A percentile compares a stretch with the other conserved stretches of the same genome.
Conservation (phyloP, 2,797 vertebrate species). For the Cirrhinus mrigala region DNA sequence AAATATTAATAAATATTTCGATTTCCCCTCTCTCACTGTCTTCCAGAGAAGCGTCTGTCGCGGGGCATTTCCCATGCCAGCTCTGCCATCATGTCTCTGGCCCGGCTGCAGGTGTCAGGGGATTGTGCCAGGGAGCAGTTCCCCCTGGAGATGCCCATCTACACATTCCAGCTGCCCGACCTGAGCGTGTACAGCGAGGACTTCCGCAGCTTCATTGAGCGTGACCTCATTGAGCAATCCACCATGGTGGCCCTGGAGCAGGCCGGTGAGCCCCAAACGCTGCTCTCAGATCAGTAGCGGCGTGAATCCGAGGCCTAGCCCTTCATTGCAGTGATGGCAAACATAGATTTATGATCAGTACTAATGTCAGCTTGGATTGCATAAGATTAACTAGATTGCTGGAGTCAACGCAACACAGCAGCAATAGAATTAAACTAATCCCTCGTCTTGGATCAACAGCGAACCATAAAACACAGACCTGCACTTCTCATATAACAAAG, state of each 20-base stretch:
- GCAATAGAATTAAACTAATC: conserved; percentile 12
- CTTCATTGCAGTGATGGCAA: conserved; percentile 1
- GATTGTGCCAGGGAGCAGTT: conserved; percentile 96
- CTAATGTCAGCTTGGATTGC: conserved; percentile 5
- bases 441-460: conserved; percentile 16
- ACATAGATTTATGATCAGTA: conserved; percentile 15
- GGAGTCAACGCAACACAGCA: neutral
- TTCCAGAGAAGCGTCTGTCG: conserved; percentile 93
- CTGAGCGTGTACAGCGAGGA: conserved; percentile 99
- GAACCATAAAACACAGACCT: neutral
- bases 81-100: conserved; percentile 96
- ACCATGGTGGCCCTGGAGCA: conserved; percentile 98
- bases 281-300: neutral
- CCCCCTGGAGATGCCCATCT: conserved; percentile 98
- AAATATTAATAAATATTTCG: no score
- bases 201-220: conserved; percentile 95
- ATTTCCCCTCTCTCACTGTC: neutral
- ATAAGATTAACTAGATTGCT: neutral
- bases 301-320: neutral
- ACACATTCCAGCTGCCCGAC: conserved; percentile 98
- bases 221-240: conserved; percentile 96
- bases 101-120: conserved; percentile 92
- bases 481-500: neutral
- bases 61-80: conserved; percentile 98
- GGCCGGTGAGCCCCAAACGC: conserved; percentile 82